A percentile compares a stretch with the other conserved stretches of the same genome.
Evolutionary conservation across 2,113 vertebrate genomes (phyloP).

Genomic region (Labeo rohita): DNA sequence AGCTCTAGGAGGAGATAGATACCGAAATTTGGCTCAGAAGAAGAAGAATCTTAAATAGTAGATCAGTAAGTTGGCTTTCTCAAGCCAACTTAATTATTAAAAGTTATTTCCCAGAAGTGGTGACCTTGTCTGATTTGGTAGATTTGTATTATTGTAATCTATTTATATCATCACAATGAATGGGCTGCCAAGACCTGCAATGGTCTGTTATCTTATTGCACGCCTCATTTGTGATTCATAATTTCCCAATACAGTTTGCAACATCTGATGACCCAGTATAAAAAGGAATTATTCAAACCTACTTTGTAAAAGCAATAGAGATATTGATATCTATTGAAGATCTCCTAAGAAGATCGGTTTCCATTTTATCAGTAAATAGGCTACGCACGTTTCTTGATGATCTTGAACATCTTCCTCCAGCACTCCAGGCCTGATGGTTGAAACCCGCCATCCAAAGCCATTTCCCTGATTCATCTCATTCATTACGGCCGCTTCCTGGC

Average conservation of each 20-base stretch:
- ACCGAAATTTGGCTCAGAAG: no score
- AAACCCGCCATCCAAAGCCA: conserved; percentile 50
- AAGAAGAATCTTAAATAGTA: no score
- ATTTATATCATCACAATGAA: conserved; percentile 23
- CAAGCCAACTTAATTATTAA: no score
- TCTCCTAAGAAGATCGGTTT: conserved; percentile 41
- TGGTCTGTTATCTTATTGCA: conserved; percentile 59
- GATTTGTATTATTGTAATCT: not conserved
- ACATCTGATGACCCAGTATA: not conserved
- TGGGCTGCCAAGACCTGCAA: conserved; percentile 34
- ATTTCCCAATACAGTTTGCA: conserved; percentile 27
- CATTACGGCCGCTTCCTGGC: conserved; percentile 54
- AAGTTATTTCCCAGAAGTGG: not conserved
- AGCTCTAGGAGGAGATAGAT: no score
- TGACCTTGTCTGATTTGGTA: not conserved
- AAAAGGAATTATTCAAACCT: not conserved
- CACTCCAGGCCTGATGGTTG: conserved; percentile 40
- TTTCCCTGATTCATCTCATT: conserved; percentile 66
- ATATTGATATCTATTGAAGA: not conserved
- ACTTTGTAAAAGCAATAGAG: not conserved
- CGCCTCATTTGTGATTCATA: not conserved
- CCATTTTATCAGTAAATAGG: conserved; percentile 22
- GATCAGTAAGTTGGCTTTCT: no score
- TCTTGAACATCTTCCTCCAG: conserved; percentile 40
- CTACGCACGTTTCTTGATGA: conserved; percentile 20